Evolutionary conservation across 2,797 vertebrate species (phyloP), one percentile per base, ranked within the genome.

Genomic region (Buceros bicornis): DNA sequence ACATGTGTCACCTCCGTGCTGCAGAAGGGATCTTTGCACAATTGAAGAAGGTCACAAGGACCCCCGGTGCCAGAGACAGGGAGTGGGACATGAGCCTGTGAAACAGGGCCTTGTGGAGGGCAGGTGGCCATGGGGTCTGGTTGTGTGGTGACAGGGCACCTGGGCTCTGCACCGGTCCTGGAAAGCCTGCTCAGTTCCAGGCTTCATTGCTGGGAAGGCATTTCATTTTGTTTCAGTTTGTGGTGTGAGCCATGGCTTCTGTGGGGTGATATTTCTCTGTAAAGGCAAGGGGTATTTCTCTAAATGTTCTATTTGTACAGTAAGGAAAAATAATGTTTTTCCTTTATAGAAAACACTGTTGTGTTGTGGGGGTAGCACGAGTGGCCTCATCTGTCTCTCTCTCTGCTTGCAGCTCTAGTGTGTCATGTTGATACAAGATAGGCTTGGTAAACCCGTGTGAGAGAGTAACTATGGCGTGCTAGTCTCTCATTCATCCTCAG

Each of bases 251-350:
- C 71, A 67, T 25, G 72, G 42, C 50, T 74, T 91, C 65, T 87
- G 40, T 66, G 35, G 53, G 22, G 11, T 76, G 70, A 76, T 91
- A 91, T 48, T 91, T 86, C 80, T 65, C 54, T 69, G 16, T 65
- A 74, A 83, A 47, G 25, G 20, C 81, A 91, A 88, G n/a, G 28
- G 15, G 4, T 90, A 93, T 96, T 96, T 90, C 82, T 96, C 88
- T 90, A 91, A 88, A 90, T 91, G 89, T 67, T 95, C 5, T 88
- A 76, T 91, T 95, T 91, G 47, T 96, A 62, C 81, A 48, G 85
- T 74, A 82, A 93, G 66, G 70, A 83, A 91, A 96, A 90, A 91
- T 85, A 93, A 61, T 6, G 10, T 80, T 69, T 67, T 66, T n/a
- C 11, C 53, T 87, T 89, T 77, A 62, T 86, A 65, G 57, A 74